phyloP scores from a whole-genome alignment of 2,113 vertebrate genomes.

The Brachypodius melanocephalos region DNA sequence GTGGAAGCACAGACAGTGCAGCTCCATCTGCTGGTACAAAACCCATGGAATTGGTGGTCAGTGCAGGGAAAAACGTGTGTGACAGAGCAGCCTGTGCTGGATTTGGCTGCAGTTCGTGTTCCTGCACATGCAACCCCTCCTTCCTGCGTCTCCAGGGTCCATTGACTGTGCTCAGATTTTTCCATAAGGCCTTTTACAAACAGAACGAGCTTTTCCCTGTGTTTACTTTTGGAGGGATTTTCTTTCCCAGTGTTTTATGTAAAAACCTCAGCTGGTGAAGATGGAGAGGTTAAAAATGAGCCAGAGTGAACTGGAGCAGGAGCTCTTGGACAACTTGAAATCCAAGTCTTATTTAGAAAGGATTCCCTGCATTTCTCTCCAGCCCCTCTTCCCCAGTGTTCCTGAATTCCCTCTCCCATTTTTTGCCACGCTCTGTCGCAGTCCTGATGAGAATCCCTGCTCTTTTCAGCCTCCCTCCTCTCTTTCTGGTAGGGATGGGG shows the following conservation, averaged over 20 bases:
- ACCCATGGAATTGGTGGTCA: fast-evolving
- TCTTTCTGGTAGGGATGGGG: not conserved
- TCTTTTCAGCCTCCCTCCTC: not conserved
- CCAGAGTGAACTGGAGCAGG: not conserved
- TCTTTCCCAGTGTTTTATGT: not conserved
- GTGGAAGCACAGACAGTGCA: not conserved
- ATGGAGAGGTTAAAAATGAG: not conserved
- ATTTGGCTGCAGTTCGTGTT: not conserved
- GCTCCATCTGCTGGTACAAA: not conserved
- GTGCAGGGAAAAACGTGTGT: fast-evolving
- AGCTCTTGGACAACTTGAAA: not conserved
- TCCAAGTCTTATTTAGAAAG: not conserved
- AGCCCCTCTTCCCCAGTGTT: not conserved
- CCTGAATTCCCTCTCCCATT: not conserved
- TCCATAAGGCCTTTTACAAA: not conserved
- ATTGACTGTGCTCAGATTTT: not conserved
- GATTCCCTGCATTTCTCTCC: not conserved
- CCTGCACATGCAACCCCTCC: not conserved
- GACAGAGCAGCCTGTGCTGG: not conserved
- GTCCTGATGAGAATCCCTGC: not conserved
- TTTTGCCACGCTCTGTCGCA: not conserved
- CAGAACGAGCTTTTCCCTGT: not conserved
- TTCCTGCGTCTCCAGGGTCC: not conserved
- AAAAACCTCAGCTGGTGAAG: not conserved
- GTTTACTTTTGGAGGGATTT: not conserved